A percentile compares a stretch with the other conserved stretches of the same genome.
These are phyloP conservation scores for Encarsia formosa DNA, from an alignment of 2,888 invertebrate species.

Conservation along the genomic window DNA sequence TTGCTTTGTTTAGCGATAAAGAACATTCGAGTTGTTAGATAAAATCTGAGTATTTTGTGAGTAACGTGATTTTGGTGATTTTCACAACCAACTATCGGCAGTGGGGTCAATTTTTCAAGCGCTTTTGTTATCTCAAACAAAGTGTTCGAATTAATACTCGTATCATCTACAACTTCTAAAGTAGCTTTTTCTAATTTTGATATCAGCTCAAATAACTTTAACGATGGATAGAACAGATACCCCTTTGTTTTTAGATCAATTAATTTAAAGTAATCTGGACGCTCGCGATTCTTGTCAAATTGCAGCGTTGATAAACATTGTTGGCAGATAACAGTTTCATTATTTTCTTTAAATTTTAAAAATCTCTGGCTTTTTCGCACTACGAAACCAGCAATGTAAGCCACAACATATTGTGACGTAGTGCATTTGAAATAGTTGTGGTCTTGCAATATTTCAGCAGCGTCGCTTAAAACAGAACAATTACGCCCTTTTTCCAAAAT, in stretches of 20 bases:
- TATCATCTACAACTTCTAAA: not conserved
- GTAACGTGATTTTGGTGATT: slow-evolving; percentile 4
- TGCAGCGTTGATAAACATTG: not conserved
- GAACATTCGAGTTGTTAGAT: slow-evolving; percentile 16
- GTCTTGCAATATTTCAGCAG: not conserved
- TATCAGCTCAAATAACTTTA: slow-evolving; percentile 1
- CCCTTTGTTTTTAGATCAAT: slow-evolving; percentile 5
- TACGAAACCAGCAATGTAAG: slow-evolving; percentile 8
- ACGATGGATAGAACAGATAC: not conserved
- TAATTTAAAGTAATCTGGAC: slow-evolving; percentile 1
- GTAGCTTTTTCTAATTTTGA: slow-evolving; percentile 1
- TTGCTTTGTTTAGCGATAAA: slow-evolving; percentile 16
- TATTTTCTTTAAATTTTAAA: not conserved
- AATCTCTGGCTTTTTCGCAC: slow-evolving; percentile 1
- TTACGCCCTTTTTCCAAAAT: slow-evolving; percentile 1
- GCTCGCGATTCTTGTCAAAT: not conserved
- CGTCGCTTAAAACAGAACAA: not conserved
- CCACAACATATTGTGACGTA: slow-evolving; percentile 15
- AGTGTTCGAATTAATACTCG: not conserved
- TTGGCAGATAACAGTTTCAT: not conserved
- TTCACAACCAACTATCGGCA: slow-evolving; percentile 8
- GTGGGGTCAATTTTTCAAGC: not conserved
- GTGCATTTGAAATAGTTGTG: slow-evolving; percentile 15
- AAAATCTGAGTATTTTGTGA: slow-evolving; percentile 6
- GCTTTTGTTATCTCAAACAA: slow-evolving; percentile 5